These are phyloP conservation scores for Eulemur mongoz DNA, from an alignment of 2,797 vertebrate genomes.

Conservation along the genomic window DNA sequence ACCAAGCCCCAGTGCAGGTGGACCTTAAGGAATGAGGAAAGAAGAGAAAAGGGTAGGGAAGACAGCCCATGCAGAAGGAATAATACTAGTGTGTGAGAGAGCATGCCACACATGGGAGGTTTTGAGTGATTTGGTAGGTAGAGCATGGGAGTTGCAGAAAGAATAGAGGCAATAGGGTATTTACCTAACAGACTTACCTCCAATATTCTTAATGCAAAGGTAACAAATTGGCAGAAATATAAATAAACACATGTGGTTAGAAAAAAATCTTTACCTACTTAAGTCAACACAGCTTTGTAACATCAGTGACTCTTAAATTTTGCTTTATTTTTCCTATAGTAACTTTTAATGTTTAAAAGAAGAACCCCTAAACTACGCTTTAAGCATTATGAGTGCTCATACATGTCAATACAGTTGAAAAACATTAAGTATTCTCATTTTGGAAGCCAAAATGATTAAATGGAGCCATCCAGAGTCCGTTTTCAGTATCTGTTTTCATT, in stretches of 20 bases:
- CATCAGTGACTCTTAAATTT: not conserved
- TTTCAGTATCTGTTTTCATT: not conserved
- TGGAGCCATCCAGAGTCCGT: not conserved
- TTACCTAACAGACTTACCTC: not conserved
- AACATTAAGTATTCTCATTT: not conserved
- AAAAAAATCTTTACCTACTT: not conserved
- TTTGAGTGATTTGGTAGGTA: not conserved
- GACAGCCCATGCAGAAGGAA: not conserved
- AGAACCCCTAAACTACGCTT: not conserved
- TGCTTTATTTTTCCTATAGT: not conserved
- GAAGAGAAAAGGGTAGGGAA: not conserved
- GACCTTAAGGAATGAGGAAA: not conserved
- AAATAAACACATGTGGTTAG: not conserved
- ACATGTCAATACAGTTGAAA: not conserved
- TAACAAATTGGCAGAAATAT: not conserved
- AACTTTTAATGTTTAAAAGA: not conserved
- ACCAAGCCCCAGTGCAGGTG: not conserved
- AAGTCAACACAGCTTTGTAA: not conserved
- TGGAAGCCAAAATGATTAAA: not conserved
- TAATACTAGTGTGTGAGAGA: not conserved
- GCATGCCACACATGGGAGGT: fast-evolving
- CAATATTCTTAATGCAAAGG: not conserved
- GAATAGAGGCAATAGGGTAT: not conserved
- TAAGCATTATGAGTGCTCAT: not conserved
- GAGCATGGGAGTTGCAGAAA: not conserved